A percentile compares a stretch with the other conserved stretches of the same genome.
These are phyloP conservation scores for Pycnonotus jocosus DNA, from an alignment of 2,113 vertebrate species.

Conservation along the genomic window DNA sequence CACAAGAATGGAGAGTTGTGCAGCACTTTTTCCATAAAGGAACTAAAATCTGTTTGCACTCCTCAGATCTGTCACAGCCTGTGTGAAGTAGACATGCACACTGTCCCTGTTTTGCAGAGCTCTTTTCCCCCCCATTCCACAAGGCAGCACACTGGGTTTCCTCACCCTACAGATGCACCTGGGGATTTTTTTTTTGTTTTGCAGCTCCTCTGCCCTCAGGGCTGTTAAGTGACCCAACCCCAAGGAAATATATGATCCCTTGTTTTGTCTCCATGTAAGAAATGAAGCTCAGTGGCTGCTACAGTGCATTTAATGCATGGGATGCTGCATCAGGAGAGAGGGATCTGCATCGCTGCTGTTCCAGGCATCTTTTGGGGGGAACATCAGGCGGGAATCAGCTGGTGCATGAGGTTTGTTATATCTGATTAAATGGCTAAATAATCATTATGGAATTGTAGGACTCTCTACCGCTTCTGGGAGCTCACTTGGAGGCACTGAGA, in stretches of 20 bases:
- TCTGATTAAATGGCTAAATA: background rate
- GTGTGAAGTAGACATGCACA: background rate
- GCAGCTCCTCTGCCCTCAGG: background rate
- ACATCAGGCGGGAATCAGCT: background rate
- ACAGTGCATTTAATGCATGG: background rate
- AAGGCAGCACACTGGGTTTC: background rate
- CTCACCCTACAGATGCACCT: background rate
- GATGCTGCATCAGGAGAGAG: background rate
- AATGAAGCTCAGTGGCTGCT: rapidly evolving
- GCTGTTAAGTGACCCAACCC: background rate
- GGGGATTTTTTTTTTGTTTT: background rate
- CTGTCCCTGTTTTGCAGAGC: background rate
- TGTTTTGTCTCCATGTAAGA: background rate
- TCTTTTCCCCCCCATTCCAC: rapidly evolving
- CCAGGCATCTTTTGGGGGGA: background rate
- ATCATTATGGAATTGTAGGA: background rate
- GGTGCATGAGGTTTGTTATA: background rate
- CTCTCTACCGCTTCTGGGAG: background rate
- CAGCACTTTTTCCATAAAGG: background rate
- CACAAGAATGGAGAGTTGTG: background rate
- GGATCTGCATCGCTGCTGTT: background rate
- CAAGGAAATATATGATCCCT: background rate
- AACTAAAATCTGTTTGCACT: background rate
- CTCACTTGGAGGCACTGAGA: background rate
- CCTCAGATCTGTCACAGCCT: background rate